phyloP scores from a whole-genome alignment of 2,113 vertebrate genomes.

The Pelodiscus sinensis region DNA sequence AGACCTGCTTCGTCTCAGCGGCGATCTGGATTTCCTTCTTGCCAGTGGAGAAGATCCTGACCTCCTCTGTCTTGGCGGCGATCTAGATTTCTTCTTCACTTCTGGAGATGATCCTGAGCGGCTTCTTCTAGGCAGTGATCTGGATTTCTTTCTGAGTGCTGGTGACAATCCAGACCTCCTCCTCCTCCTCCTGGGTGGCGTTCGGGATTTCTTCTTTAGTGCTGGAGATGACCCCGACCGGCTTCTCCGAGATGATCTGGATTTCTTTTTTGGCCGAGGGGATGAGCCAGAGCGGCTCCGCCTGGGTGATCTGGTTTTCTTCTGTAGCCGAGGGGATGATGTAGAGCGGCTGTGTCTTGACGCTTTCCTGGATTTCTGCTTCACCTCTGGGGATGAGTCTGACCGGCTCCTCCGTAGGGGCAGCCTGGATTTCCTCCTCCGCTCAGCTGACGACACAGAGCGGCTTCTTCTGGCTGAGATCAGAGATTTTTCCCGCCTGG shows the following conservation, averaged over 20 bases:
- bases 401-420: neutral
- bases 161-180: conserved; percentile 64
- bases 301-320: neutral
- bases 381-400: neutral
- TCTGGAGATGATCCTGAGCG: conserved; percentile 50
- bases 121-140: conserved; percentile 45
- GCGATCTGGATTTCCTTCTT: conserved; percentile 1
- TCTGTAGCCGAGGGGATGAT: neutral
- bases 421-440: neutral
- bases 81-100: conserved; percentile 20
- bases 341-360: neutral
- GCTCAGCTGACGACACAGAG: neutral
- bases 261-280: conserved; percentile 15
- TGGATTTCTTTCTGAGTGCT: conserved; percentile 52
- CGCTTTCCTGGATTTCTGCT: neutral
- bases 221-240: conserved; percentile 69
- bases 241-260: conserved; percentile 68
- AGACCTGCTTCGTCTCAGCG: conserved; percentile 2
- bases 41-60: neutral
- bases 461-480: conserved; percentile 44
- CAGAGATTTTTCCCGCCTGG: conserved; percentile 48
- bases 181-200: conserved; percentile 60
- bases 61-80: conserved; percentile 38
- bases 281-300: conserved; percentile 63
- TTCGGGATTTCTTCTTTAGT: conserved; percentile 63